Conservation (phyloP, 2,797 vertebrate species). For the Onychomys leucogaster region DNA sequence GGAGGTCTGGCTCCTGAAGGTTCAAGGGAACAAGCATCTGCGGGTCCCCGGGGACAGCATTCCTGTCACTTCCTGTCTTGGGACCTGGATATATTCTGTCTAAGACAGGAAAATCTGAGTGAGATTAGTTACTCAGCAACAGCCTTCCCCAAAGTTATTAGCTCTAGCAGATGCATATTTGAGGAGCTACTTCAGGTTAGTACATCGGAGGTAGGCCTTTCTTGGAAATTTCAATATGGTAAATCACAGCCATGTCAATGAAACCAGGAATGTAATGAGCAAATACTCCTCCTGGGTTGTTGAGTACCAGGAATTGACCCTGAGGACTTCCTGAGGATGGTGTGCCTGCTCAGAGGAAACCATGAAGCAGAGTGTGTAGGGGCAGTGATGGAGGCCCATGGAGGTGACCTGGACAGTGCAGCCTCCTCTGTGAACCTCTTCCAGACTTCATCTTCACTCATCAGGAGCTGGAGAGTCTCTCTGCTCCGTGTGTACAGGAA, state of each 20-base stretch:
- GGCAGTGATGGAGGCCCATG: neutral
- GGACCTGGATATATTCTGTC: neutral
- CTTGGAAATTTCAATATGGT: neutral
- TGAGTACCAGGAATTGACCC: neutral
- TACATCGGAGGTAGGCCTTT: neutral
- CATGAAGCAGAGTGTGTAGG: no score
- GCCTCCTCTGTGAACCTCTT: neutral
- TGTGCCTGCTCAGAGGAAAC: neutral
- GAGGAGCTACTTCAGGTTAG: neutral
- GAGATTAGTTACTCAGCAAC: neutral
- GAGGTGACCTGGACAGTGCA: neutral
- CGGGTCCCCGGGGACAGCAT: no score
- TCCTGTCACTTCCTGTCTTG: no score
- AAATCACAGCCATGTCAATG: no score
- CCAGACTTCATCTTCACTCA: neutral
- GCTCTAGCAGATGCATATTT: neutral
- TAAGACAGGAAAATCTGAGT: neutral
- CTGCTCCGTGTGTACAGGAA: fast-evolving
- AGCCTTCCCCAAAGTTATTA: neutral
- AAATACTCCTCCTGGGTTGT: neutral
- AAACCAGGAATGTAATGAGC: neutral
- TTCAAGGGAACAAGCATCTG: no score
- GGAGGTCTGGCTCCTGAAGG: no score
- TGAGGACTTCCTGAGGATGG: neutral
- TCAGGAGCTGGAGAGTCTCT: neutral